Conservation (phyloP, 2,888 invertebrate genomes). For the Drepana falcataria region DNA sequence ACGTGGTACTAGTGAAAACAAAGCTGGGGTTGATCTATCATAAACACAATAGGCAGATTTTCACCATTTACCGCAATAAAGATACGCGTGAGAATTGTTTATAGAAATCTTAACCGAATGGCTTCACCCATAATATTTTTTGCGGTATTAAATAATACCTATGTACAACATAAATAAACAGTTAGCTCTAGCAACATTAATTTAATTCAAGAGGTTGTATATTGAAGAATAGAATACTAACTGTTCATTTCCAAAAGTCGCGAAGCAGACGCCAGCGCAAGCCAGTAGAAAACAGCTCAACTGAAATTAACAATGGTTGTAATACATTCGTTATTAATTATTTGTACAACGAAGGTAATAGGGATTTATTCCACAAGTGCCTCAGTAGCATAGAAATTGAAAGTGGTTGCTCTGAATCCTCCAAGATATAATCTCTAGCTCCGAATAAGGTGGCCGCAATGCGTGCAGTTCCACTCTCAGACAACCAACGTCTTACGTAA, state of each 20-base stretch:
- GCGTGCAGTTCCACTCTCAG: not conserved
- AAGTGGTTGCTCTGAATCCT: slow-evolving; percentile 25
- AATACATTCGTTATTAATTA: slow-evolving; percentile 7
- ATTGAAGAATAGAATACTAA: slow-evolving; percentile 52
- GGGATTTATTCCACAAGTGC: not conserved
- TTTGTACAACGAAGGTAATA: not conserved
- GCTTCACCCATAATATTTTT: slow-evolving; percentile 46
- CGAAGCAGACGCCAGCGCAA: slow-evolving; percentile 66
- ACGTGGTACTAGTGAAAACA: slow-evolving; percentile 51
- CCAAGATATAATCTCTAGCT: slow-evolving; percentile 21
- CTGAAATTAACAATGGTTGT: slow-evolving; percentile 58
- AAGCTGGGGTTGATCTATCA: slow-evolving; percentile 38
- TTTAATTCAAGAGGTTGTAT: not conserved
- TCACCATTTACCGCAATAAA: slow-evolving; percentile 68
- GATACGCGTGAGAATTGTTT: slow-evolving; percentile 63
- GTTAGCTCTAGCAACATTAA: slow-evolving; percentile 2
- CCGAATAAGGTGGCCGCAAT: slow-evolving; percentile 16
- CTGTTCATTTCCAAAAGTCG: slow-evolving; percentile 76
- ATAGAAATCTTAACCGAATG: slow-evolving; percentile 66
- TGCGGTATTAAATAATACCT: slow-evolving; percentile 40
- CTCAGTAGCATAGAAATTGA: slow-evolving; percentile 22
- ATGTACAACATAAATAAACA: slow-evolving; percentile 23
- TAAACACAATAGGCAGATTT: slow-evolving; percentile 61
- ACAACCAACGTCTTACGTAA: not conserved
- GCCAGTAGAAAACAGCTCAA: slow-evolving; percentile 66